Evolutionary conservation across 2,888 invertebrate genomes (phyloP).

Genomic region (Cosmopolites sordidus): DNA sequence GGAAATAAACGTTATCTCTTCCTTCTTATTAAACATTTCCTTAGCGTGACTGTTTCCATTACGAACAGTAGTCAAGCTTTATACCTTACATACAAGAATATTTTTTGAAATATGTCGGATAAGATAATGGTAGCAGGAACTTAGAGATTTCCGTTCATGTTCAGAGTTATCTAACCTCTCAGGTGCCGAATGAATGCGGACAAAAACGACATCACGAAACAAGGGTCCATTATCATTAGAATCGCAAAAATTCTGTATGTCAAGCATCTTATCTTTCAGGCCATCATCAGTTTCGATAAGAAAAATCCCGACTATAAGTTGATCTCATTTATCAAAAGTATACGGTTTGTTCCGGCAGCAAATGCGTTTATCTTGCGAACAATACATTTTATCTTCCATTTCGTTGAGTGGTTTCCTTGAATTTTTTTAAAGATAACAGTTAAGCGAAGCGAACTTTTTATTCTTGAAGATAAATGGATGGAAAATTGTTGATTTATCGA

Average conservation of each 20-base stretch:
- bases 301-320: background rate
- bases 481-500: no score
- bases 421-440: no score
- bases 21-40: no score
- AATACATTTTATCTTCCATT: slow-evolving; percentile 1
- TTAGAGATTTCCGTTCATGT: background rate
- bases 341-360: background rate
- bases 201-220: background rate
- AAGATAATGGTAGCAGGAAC: no score
- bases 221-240: slow-evolving; percentile 1
- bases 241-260: background rate
- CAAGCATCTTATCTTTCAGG: background rate
- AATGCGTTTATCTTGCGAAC: background rate
- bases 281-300: background rate
- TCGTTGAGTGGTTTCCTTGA: background rate
- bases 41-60: no score
- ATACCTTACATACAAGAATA: no score
- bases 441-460: no score
- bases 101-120: no score
- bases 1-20: no score
- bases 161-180: background rate
- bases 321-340: background rate
- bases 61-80: no score
- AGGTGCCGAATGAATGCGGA: background rate
- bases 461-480: no score